Evolutionary conservation across 2,888 invertebrate genomes (phyloP), one percentile per base, ranked within the genome.

Genomic region (Hofmannophila pseudospretella): DNA sequence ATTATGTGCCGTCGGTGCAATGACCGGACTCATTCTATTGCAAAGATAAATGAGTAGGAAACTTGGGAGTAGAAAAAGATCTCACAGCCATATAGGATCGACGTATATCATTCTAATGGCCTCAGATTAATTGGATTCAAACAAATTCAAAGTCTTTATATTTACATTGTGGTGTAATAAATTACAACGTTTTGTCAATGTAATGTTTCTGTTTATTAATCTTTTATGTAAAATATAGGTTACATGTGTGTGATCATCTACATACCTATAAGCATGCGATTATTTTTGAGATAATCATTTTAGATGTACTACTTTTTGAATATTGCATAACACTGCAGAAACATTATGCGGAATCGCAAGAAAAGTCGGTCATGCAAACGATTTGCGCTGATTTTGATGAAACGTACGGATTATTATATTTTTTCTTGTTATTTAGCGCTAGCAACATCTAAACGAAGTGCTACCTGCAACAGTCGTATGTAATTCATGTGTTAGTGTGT

Each of bases 321-420:
- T 5, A 56, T 75, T 79, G 74, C 76, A 72, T 76, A 74, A 75
- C 47, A 42, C 44, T 47, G n/a, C 51, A 44, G 52, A 51, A 49
- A 36, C 46, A 55, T 67, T 72, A 41, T 58, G 78, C 78, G 49
- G 49, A 54, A 45, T 44, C 42, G 71, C 65, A 63, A 47, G 67
- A 69, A 62, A 74, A 66, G 65, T 79, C 81, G 80, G 81, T 75
- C 80, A 75, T 51, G 49, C 47, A 50, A 56, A 61, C 65, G 63
- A 73, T 75, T 75, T 53, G 45, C 58, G 81, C 76, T 81, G 79
- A 81, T 65, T 69, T 62, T 54, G 59, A 64, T 59, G 54, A 69
- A 67, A 67, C 53, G 52, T 51, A 49, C 65, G 58, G 58, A 62
- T 64, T 58, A 56, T 61, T n/a, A n/a, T n/a, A n/a, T n/a, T n/a